Percentiles rank a stretch among this genome's conserved stretches.
Conservation (phyloP, 1,140 invertebrate species). For the Ylistrum balloti region DNA sequence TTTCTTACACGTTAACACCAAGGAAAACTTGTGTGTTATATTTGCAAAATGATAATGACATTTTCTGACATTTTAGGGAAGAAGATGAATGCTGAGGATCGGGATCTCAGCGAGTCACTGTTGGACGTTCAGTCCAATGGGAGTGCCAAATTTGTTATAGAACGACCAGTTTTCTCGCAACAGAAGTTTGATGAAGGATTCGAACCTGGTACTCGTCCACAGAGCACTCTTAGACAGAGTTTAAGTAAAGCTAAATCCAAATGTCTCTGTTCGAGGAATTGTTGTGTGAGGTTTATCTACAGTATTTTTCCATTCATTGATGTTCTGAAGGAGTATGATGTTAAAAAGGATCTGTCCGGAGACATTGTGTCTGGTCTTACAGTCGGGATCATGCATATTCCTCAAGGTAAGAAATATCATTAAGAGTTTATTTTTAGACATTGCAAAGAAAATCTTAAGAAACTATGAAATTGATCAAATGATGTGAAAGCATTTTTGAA, state of each 20-base stretch:
- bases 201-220: constrained; percentile 59
- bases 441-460: too few species aligned
- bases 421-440: too few species aligned
- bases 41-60: not conserved
- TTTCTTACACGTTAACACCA: too few species aligned
- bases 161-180: constrained; percentile 79
- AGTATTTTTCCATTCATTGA: constrained; percentile 77
- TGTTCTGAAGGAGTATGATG: constrained; percentile 79
- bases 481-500: too few species aligned
- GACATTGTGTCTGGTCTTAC: constrained; percentile 84
- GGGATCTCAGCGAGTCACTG: constrained; percentile 59
- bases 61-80: constrained; percentile 52
- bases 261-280: constrained; percentile 71
- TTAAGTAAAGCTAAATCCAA: constrained; percentile 65
- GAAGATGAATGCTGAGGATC: constrained; percentile 54
- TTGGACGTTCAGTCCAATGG: constrained; percentile 57
- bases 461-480: too few species aligned
- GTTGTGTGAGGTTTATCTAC: constrained; percentile 70
- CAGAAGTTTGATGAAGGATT: constrained; percentile 80
- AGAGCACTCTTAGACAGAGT: constrained; percentile 61
- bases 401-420: constrained; percentile 85
- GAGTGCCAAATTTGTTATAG: constrained; percentile 72
- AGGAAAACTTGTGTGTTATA: too few species aligned
- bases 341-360: constrained; percentile 75
- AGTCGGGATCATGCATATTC: constrained; percentile 84